These are phyloP conservation scores for Polydrusus tereticollis DNA, from an alignment of 2,888 invertebrate species.

Conservation along the genomic window DNA sequence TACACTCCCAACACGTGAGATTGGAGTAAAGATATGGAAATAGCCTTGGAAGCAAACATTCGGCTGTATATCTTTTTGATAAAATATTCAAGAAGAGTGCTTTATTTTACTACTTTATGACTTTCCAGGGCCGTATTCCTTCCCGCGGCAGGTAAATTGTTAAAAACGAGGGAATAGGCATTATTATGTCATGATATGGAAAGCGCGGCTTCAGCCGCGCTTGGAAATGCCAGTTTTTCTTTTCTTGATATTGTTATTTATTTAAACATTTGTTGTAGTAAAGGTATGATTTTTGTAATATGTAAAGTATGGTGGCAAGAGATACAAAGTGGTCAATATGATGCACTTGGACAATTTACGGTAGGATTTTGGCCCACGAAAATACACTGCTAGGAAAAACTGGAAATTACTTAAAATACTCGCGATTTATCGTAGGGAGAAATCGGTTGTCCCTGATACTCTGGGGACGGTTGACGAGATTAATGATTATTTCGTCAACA, in stretches of 20 bases:
- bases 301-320: too few species aligned
- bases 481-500: too few species aligned
- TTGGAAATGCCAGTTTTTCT: conserved; percentile 23
- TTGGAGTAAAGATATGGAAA: conserved; percentile 38
- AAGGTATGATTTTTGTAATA: too few species aligned
- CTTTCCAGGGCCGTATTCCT: conserved; percentile 56
- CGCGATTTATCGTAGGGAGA: too few species aligned
- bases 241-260: conserved; percentile 33
- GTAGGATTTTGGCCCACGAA: too few species aligned
- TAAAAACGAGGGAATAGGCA: conserved; percentile 57
- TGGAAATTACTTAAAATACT: too few species aligned
- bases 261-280: conserved; percentile 9
- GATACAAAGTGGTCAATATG: too few species aligned
- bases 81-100: conserved; percentile 61
- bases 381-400: too few species aligned
- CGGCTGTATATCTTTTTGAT: conserved; percentile 59
- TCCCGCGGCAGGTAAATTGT: conserved; percentile 59
- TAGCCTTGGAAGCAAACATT: conserved; percentile 35
- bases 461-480: too few species aligned
- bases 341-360: too few species aligned
- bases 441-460: too few species aligned
- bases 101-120: conserved; percentile 61
- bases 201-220: conserved; percentile 32
- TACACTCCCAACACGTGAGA: conserved; percentile 36
- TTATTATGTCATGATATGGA: conserved; percentile 59